Percentiles rank a stretch among this genome's conserved stretches.
Evolutionary conservation across 2,888 invertebrate species (phyloP).

Genomic region (Xylota segnis): DNA sequence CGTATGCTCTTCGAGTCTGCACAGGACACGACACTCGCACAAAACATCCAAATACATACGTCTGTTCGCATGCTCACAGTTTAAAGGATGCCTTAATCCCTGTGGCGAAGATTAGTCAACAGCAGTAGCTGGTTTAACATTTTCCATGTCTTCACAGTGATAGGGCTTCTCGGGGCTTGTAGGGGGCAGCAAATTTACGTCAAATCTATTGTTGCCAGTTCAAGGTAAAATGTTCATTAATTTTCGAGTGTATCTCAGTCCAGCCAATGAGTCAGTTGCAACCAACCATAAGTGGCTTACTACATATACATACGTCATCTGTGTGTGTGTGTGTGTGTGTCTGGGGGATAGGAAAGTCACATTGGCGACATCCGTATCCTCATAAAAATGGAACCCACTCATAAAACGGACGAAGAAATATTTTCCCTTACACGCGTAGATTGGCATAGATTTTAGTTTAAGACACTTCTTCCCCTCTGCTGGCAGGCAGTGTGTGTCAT

Average conservation of each 20-base stretch:
- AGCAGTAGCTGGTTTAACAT: slow-evolving; percentile 50
- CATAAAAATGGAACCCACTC: slow-evolving; percentile 26
- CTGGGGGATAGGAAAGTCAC: slow-evolving; percentile 10
- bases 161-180: slow-evolving; percentile 5
- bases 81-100: slow-evolving; percentile 66
- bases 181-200: slow-evolving; percentile 37
- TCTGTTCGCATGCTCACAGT: slow-evolving; percentile 46
- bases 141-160: slow-evolving; percentile 33
- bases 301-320: no score
- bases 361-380: slow-evolving; percentile 58
- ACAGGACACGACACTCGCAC: slow-evolving; percentile 44
- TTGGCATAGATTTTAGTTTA: slow-evolving; percentile 4
- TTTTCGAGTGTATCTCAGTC: slow-evolving; percentile 33
- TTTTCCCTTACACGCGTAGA: slow-evolving; percentile 19
- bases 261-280: slow-evolving; percentile 59
- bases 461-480: slow-evolving; percentile 21
- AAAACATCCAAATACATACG: slow-evolving; percentile 26
- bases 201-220: slow-evolving; percentile 58
- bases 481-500: slow-evolving; percentile 50
- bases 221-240: slow-evolving; percentile 69
- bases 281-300: slow-evolving; percentile 37
- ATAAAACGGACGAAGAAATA: slow-evolving; percentile 38
- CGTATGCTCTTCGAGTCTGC: slow-evolving; percentile 51
- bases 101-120: slow-evolving; percentile 70
- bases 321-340: no score